Base-by-base conservation (phyloP, 2,113 vertebrate species). In the Tragelaphus imberbis region DNA sequence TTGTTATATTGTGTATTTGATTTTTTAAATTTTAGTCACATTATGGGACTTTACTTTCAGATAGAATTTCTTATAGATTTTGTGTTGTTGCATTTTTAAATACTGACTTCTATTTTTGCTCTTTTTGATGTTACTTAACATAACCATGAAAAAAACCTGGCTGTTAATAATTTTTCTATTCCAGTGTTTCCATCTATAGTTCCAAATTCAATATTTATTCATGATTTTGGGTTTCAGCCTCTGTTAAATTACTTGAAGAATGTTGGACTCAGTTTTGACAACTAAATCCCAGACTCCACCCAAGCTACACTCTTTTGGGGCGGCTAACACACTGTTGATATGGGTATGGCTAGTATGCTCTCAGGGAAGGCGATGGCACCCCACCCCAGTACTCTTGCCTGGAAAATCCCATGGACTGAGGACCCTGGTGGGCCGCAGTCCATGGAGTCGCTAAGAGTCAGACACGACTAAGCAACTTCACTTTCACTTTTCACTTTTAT, bases 161-260 rank as follows among this genome's bases (percentile, higher is more conserved):
- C 94, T 95, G 49, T 47, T 95, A 89, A 88, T 96, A 71, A 59
- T 87, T 97, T 95, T 96, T 96, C 47, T 94, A 21, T 59, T 92
- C 63, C 85, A 86, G 4, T 91, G 81, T 97, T 98, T 98, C 94
- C 97, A 51, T 81, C 47, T 86, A 47, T 84, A 91, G 27, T 95
- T 97, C 91, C 95, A 98, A 97, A 86, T 90, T 95, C 92, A 98
- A 95, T 93, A 97, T 97, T 98, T 97, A 94, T 53, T 97, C 49
- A 58, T 95, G 80, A 96, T 93, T 97, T 97, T 95, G 92, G 63
- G 49, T 84, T 90, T 96, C 33, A 93, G 28, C 53, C 82, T 94
- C 71, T 94, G 36, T 91, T 97, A 96, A 97, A 95, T 75, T 94
- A 79, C 92, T 94, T 95, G 33, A 81, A 87, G n/a, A 90, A 36